Evolutionary conservation across 2,888 invertebrate species (phyloP).

Genomic region (Xanthorhoe designata): DNA sequence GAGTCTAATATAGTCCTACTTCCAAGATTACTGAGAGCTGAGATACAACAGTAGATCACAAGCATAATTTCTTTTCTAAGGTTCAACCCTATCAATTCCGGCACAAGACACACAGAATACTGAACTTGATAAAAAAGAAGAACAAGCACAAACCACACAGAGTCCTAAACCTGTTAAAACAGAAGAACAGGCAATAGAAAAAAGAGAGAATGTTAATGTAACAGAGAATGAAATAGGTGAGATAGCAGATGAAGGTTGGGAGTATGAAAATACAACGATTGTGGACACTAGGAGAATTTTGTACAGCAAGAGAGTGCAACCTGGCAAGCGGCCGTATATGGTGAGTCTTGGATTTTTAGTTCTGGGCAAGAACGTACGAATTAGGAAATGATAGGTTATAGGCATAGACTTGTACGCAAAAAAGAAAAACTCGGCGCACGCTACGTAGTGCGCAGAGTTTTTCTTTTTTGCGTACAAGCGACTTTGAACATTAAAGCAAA

Average conservation of each 20-base stretch:
- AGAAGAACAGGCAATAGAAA: slow-evolving; percentile 22
- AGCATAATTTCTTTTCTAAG: slow-evolving; percentile 1
- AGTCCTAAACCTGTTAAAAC: slow-evolving; percentile 5
- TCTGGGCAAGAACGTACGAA: neutral
- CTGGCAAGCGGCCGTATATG: slow-evolving; percentile 75
- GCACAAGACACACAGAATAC: slow-evolving; percentile 18
- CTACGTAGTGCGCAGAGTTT: too few relatives aligned
- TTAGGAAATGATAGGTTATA: too few relatives aligned
- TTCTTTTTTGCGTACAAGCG: too few relatives aligned
- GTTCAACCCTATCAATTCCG: slow-evolving; percentile 27
- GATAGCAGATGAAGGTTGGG: slow-evolving; percentile 70
- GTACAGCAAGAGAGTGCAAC: slow-evolving; percentile 64
- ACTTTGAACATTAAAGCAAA: too few relatives aligned
- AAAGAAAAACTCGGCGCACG: too few relatives aligned
- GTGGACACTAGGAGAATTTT: slow-evolving; percentile 74
- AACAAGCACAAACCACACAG: slow-evolving; percentile 10
- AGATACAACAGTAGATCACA: neutral
- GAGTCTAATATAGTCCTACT: too few relatives aligned
- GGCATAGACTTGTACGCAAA: too few relatives aligned
- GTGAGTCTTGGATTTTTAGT: slow-evolving; percentile 47
- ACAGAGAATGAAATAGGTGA: slow-evolving; percentile 52
- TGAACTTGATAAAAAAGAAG: slow-evolving; percentile 18
- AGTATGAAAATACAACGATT: slow-evolving; percentile 66
- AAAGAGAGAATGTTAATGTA: slow-evolving; percentile 36
- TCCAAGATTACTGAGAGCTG: too few relatives aligned